Percentiles rank a stretch among this genome's conserved stretches.
Evolutionary conservation across 2,888 invertebrate species (phyloP).

Genomic region (Bombylius major): DNA sequence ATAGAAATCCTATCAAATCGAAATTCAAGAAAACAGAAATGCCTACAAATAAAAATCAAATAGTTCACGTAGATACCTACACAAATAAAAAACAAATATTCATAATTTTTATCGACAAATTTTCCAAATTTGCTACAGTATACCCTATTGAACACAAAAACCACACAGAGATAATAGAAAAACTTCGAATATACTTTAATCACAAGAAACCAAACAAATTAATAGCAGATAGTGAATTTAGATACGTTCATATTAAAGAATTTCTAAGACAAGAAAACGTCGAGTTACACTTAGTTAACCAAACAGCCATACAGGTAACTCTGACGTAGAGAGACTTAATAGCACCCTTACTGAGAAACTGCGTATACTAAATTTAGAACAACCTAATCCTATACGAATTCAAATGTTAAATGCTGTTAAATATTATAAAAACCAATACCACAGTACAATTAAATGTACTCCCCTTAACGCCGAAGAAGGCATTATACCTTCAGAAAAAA

Average conservation of each 20-base stretch:
- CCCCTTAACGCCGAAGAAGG: no score
- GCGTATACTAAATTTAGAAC: background rate
- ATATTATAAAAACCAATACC: no score
- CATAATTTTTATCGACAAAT: no score
- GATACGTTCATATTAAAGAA: background rate
- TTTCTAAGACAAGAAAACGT: background rate
- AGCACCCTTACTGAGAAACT: background rate
- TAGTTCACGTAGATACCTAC: no score
- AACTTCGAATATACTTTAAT: background rate
- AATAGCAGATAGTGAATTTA: slow-evolving; percentile 1
- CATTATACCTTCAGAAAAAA: no score
- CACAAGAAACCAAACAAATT: background rate
- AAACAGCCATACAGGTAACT: no score
- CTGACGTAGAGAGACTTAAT: background rate
- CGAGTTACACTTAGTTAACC: no score
- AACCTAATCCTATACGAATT: background rate
- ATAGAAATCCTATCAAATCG: no score
- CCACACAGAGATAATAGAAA: background rate
- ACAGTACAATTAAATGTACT: no score
- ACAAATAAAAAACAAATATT: no score
- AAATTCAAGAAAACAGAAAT: no score
- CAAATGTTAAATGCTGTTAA: background rate
- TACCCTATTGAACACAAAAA: background rate
- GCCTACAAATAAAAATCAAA: no score
- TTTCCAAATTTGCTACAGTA: background rate